Evolutionary conservation across 1,140 invertebrate genomes (phyloP), one percentile per base, ranked within the genome.

Genomic region (Achroia grisella): DNA sequence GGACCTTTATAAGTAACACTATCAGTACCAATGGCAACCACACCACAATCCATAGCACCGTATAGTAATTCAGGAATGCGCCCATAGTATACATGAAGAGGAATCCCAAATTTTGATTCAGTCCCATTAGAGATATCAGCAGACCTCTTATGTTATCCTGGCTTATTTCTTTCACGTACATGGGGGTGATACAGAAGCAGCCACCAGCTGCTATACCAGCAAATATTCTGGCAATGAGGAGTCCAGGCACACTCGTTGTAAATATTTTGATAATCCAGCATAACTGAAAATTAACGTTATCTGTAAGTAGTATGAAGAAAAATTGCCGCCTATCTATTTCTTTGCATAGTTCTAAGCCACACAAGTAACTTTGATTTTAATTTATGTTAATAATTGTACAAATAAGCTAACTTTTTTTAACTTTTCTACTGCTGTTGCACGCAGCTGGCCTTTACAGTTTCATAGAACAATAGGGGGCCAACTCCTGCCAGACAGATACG

Each of bases 61-160:
- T 45, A 28, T 57, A 40, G 77, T 85, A 90, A 30, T 79, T 63
- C 8, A 87, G 28, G 12, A 68, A 62, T 4, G 86, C 58, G 6
- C 91, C 91, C 10, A 89, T 44, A 3, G 85, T 66, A 55, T 89
- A 92, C 10, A 84, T 84, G 1, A 77, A 13, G 1, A 58, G n/a
- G 8, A 51, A 29, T 6, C 59, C 59, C 2, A 50, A 12, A 28
- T 52, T 58, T 31, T 52, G 46, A 12, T 37, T 47, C 1, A 55
- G 8, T 8, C 49, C 48, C 0, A 50, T 11, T 4, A 56, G 34
- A n/a, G 48, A 43, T 10, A 46, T 52, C 2, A 53, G 36, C 1
- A 39, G 12, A 0, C 56, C 56, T 12, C 48, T 40, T 10, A 48
- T 41, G 34, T 52, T 42, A 15, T 56, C 53, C 30, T 53, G 50